These are phyloP conservation scores for Myopa tessellatipennis DNA, from an alignment of 2,888 invertebrate genomes.

Conservation along the genomic window DNA sequence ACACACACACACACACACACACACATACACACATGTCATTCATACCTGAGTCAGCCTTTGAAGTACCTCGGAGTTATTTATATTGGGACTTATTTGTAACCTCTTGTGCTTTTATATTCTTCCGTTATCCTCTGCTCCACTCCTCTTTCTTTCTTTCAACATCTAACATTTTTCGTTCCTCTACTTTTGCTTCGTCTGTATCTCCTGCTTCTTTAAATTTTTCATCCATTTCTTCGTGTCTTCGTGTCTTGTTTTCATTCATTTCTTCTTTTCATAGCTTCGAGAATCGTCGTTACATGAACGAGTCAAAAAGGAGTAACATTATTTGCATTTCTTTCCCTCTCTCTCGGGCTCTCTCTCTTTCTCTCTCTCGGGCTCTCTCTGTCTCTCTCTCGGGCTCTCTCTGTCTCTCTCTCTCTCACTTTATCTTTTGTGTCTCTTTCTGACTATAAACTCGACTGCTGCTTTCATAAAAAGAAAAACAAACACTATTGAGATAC, in stretches of 20 bases:
- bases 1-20: too few relatives aligned
- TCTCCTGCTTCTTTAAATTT: not conserved
- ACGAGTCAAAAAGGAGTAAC: not conserved
- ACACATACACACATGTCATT: not conserved
- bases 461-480: not conserved
- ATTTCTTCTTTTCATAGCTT: not conserved
- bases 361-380: not conserved
- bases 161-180: not conserved
- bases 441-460: not conserved
- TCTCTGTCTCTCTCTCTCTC: not conserved
- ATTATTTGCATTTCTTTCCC: not conserved
- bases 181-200: too few relatives aligned
- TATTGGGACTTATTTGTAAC: not conserved
- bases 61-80: not conserved
- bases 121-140: not conserved
- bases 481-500: not conserved
- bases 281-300: too few relatives aligned
- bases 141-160: not conserved
- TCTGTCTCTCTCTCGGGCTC: not conserved
- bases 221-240: not conserved
- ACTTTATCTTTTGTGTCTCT: not conserved
- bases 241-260: not conserved
- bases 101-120: not conserved
- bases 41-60: not conserved
- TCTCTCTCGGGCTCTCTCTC: not conserved